Evolutionary conservation across 2,113 vertebrate species (phyloP).

Genomic region (Ardeotis arabs): DNA sequence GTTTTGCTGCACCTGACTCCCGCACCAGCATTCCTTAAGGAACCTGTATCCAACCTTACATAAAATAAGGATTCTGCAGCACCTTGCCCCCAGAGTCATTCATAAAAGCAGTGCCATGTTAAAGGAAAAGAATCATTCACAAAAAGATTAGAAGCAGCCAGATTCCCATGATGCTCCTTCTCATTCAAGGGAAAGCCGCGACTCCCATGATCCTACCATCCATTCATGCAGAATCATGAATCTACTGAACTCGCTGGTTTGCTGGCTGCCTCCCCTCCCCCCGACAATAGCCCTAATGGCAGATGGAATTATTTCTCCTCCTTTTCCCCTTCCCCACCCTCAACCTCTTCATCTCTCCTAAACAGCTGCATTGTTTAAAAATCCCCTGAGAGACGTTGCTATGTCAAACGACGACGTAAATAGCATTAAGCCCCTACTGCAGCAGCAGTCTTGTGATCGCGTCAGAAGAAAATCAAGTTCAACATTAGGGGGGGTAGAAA

Average conservation of each 20-base stretch:
- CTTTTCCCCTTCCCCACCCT: not conserved
- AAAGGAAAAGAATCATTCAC: constrained; percentile 66
- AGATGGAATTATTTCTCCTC: constrained; percentile 41
- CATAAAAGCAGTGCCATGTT: constrained; percentile 55
- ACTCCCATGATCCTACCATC: constrained; percentile 45
- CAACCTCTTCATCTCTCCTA: constrained; percentile 46
- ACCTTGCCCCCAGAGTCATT: constrained; percentile 52
- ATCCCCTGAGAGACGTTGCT: constrained; percentile 67
- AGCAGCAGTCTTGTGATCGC: constrained; percentile 63
- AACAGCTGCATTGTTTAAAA: constrained; percentile 72
- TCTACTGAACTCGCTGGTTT: constrained; percentile 1
- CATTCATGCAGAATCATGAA: constrained; percentile 75
- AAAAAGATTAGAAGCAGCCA: constrained; percentile 51
- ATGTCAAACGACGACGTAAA: constrained; percentile 69
- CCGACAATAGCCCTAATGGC: not conserved
- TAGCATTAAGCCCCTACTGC: constrained; percentile 68
- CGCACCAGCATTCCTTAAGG: not conserved
- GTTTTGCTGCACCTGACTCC: not conserved
- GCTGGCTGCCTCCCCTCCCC: not conserved
- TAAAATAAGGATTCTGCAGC: not conserved
- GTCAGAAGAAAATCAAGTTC: constrained; percentile 73
- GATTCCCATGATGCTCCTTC: constrained; percentile 67
- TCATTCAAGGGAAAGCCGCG: constrained; percentile 57
- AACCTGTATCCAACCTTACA: not conserved
- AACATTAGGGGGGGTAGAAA: not conserved